Conservation (phyloP, 2,888 invertebrate species). For the Ormyrus pomaceus region DNA sequence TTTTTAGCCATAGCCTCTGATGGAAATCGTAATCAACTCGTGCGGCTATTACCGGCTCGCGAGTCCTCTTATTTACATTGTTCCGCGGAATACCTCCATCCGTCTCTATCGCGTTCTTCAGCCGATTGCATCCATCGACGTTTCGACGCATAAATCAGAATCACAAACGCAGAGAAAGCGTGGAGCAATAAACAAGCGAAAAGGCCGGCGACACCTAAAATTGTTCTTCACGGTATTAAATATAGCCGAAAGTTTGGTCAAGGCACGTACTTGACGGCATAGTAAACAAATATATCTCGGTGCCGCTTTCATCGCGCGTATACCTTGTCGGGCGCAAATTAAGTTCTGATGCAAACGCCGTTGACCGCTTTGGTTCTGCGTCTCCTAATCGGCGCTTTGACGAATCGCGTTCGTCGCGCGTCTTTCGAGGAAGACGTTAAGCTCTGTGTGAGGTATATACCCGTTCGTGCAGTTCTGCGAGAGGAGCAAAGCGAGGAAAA, state of each 20-base stretch:
- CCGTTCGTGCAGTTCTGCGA: neutral
- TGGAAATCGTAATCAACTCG: constrained; percentile 24
- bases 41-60: constrained; percentile 1
- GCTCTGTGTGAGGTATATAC: constrained; percentile 36
- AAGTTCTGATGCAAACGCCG: constrained; percentile 50
- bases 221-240: constrained; percentile 32
- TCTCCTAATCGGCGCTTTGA: constrained; percentile 60
- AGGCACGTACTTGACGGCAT: constrained; percentile 19
- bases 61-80: neutral
- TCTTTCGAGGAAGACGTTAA: constrained; percentile 61
- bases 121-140: too few species aligned
- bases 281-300: constrained; percentile 40
- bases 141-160: too few species aligned
- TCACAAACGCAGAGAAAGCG: neutral
- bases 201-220: constrained; percentile 6
- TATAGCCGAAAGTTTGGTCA: constrained; percentile 26
- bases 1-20: neutral
- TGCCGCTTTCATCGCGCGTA: constrained; percentile 19
- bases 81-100: constrained; percentile 8
- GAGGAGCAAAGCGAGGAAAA: neutral
- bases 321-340: constrained; percentile 40
- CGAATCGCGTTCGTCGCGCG: constrained; percentile 65
- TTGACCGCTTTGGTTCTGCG: constrained; percentile 58
- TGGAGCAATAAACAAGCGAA: constrained; percentile 21
- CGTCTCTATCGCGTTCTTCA: neutral